Percentiles rank a stretch among this genome's conserved stretches.
phyloP scores from a whole-genome alignment of 2,888 invertebrate species.

The Amitus sp. region DNA sequence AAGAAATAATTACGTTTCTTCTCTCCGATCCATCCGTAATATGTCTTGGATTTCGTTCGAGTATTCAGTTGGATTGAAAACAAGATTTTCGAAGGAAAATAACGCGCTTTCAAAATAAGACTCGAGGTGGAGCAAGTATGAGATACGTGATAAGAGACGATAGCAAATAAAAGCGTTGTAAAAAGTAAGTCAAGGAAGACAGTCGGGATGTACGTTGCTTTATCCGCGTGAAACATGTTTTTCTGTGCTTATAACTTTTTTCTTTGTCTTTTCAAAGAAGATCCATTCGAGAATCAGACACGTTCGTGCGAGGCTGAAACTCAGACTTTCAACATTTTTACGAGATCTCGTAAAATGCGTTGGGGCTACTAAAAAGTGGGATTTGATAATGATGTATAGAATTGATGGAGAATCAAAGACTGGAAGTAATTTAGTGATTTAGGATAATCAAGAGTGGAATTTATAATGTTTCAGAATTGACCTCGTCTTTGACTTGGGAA shows the following conservation, averaged over 20 bases:
- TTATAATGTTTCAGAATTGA: too few relatives aligned
- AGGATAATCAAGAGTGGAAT: too few relatives aligned
- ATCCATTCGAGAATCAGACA: constrained; percentile 27
- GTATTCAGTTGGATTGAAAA: too few relatives aligned
- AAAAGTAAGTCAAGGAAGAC: constrained; percentile 12
- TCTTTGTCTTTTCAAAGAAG: constrained; percentile 20
- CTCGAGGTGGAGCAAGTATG: background rate
- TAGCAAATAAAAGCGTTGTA: constrained; percentile 27
- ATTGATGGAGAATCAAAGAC: constrained; percentile 43
- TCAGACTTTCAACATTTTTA: constrained; percentile 62
- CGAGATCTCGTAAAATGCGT: constrained; percentile 56
- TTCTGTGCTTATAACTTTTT: constrained; percentile 24
- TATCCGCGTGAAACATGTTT: constrained; percentile 32
- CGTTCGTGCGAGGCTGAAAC: constrained; percentile 24
- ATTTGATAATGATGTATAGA: constrained; percentile 46
- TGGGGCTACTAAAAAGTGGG: constrained; percentile 29
- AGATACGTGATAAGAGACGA: constrained; percentile 15
- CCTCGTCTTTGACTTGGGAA: too few relatives aligned
- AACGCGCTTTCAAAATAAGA: too few relatives aligned
- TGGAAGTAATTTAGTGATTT: too few relatives aligned
- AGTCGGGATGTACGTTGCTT: constrained; percentile 8
- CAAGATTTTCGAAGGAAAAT: too few relatives aligned
- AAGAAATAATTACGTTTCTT: too few relatives aligned
- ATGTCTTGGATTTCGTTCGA: too few relatives aligned
- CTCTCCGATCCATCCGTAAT: too few relatives aligned